Percentiles rank a stretch among this genome's conserved stretches.
phyloP scores from a whole-genome alignment of 37 sponge, comb jelly and placozoan genomes.

The Halisarca cf. caerulea region DNA sequence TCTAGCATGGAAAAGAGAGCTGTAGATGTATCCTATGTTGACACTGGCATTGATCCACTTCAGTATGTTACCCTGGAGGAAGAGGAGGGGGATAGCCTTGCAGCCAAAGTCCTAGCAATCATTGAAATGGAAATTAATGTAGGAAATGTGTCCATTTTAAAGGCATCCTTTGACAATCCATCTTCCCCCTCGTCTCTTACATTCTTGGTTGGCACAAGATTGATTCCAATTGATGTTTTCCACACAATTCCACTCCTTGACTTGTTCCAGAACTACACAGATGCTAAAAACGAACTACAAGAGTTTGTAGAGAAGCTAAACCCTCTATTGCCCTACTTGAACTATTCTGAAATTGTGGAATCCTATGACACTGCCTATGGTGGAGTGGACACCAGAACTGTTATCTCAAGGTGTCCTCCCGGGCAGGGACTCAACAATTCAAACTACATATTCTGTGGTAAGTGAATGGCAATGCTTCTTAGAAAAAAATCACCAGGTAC shows the following conservation, averaged over 20 bases:
- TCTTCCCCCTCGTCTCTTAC: neutral
- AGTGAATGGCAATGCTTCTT: neutral
- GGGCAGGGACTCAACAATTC: constrained; percentile 9
- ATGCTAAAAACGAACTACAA: neutral
- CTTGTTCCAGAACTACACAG: neutral
- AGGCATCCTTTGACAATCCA: neutral
- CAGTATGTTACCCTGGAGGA: neutral
- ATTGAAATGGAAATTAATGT: neutral
- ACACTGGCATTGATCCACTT: constrained; percentile 6
- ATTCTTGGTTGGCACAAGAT: neutral
- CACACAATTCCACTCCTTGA: neutral
- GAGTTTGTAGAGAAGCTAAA: neutral
- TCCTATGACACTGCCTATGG: neutral
- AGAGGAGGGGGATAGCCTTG: neutral
- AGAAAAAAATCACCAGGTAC: too few species aligned
- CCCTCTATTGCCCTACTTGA: neutral
- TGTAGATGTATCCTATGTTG: neutral
- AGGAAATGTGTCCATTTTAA: neutral
- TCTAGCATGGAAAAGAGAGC: neutral
- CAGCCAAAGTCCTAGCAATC: neutral
- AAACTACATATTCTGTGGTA: constrained; percentile 20
- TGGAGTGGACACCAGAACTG: constrained; percentile 5
- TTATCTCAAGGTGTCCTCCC: constrained; percentile 8
- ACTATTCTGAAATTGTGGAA: neutral
- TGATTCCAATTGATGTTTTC: neutral